A percentile compares a stretch with the other conserved stretches of the same genome.
Conservation (phyloP, 1,140 invertebrate genomes). For the Achroia grisella region DNA sequence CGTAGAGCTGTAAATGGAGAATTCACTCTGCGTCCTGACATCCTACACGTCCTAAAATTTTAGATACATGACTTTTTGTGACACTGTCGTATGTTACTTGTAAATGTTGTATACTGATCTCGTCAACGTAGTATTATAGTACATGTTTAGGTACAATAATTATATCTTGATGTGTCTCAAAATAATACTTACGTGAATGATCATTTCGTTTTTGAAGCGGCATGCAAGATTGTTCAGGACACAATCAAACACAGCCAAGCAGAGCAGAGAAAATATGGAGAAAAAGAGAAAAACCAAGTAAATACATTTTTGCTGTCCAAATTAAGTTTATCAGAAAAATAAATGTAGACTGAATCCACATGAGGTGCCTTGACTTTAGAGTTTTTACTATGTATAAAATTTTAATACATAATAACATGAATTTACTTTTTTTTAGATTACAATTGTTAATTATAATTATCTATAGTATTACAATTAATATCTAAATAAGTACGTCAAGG, state of each 20-base stretch:
- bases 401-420: no score
- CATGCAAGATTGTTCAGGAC: slow-evolving; percentile 82
- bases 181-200: slow-evolving; percentile 85
- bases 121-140: slow-evolving; percentile 1
- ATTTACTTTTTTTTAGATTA: no score
- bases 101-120: slow-evolving; percentile 10
- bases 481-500: slow-evolving; percentile 51
- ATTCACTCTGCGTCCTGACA: slow-evolving; percentile 12
- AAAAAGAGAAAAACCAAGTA: slow-evolving; percentile 80
- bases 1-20: slow-evolving; percentile 1
- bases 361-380: slow-evolving; percentile 56
- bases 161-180: slow-evolving; percentile 69
- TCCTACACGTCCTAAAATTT: background rate
- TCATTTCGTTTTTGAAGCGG: slow-evolving; percentile 84
- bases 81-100: background rate
- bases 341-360: slow-evolving; percentile 63
- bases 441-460: no score
- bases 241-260: slow-evolving; percentile 84
- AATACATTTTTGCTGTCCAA: slow-evolving; percentile 73
- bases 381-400: background rate
- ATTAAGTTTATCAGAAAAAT: slow-evolving; percentile 67
- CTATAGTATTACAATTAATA: no score
- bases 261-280: slow-evolving; percentile 83
- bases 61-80: no score
- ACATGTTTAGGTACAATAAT: slow-evolving; percentile 13